Percentiles rank a stretch among this genome's conserved stretches.
Conservation (phyloP, 2,888 invertebrate genomes). For the Erpobdella octoculata region DNA sequence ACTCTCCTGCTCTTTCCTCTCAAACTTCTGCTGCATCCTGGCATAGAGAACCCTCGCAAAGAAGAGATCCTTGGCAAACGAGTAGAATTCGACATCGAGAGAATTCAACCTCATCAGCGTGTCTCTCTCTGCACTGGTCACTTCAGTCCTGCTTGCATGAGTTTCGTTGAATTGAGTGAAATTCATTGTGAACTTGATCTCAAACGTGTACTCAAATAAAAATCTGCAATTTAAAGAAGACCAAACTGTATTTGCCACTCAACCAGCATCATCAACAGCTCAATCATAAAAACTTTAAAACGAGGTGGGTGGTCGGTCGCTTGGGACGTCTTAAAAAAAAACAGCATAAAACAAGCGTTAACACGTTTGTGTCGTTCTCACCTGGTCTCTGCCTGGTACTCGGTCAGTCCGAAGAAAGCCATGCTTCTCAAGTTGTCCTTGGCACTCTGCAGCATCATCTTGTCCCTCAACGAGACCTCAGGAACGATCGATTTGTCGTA, state of each 20-base stretch:
- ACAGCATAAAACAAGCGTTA: neutral
- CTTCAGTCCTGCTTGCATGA: slow-evolving; percentile 27
- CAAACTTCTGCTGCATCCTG: neutral
- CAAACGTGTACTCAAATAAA: slow-evolving; percentile 33
- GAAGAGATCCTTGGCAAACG: slow-evolving; percentile 29
- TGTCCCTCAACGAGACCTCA: slow-evolving; percentile 10
- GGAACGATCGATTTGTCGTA: slow-evolving; percentile 62
- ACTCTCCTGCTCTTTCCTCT: no score
- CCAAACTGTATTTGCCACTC: slow-evolving; percentile 66
- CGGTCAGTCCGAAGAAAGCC: slow-evolving; percentile 94
- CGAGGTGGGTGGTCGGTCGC: no score
- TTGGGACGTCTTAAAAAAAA: neutral
- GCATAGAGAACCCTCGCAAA: slow-evolving; percentile 23
- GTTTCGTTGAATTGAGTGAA: slow-evolving; percentile 31
- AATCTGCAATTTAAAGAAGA: slow-evolving; percentile 61
- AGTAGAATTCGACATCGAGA: slow-evolving; percentile 29
- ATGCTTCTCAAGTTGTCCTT: slow-evolving; percentile 81
- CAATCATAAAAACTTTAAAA: neutral
- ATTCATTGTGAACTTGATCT: slow-evolving; percentile 26
- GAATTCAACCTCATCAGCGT: slow-evolving; percentile 14
- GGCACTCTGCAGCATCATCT: slow-evolving; percentile 82
- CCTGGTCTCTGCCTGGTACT: slow-evolving; percentile 68
- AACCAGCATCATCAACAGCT: neutral
- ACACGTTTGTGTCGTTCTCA: slow-evolving; percentile 24
- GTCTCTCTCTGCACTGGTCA: neutral